Base-by-base conservation (phyloP, 2,113 vertebrate species). In the Rattus rattus region DNA sequence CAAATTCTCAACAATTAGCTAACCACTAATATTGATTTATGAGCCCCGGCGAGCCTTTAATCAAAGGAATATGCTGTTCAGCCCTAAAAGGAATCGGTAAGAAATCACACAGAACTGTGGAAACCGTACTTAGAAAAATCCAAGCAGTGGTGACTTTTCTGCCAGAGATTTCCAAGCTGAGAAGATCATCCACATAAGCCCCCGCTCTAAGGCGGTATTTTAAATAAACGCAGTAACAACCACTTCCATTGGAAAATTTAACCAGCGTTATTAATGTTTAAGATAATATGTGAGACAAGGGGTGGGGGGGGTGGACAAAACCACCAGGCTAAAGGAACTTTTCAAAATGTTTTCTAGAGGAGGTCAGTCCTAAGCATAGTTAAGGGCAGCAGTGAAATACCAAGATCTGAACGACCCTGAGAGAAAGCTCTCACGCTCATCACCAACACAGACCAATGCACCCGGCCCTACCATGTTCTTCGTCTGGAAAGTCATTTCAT, bases 1-100 rank as follows among this genome's bases (percentile, higher is more conserved):
- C 59, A 96, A 96, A 93, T 94, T 88, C 88, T 95, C 54, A 98
- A 92, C 54, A 96, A 81, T 93, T 96, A 95, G 96, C 93, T 77
- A 88, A 90, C 94, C 73, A 75, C 79, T 88, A 80, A 92, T 92
- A 95, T 77, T 83, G 75, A 93, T 91, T 97, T 97, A 98, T 95
- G 97, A 88, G 97, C 96, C 96, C 92, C 72, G 36, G 1, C 33
- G 22, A 93, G 84, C 76, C 89, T 97, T 91, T 95, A 92, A 56
- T 94, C 8, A 9, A 85, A 97, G 33, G 0, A 24, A 93, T 26
- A 49, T 2, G 59, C 19, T 12, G 0, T 26, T 89, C 69, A 90
- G 79, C 69, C 93, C 49, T 92, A 85, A 77, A 65, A 97, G 72
- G 20, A 97, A 96, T 88, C 85, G 81, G 43, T 56, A 92, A 93